Conservation (phyloP, 1,140 invertebrate species). For the Musca vetustissima region DNA sequence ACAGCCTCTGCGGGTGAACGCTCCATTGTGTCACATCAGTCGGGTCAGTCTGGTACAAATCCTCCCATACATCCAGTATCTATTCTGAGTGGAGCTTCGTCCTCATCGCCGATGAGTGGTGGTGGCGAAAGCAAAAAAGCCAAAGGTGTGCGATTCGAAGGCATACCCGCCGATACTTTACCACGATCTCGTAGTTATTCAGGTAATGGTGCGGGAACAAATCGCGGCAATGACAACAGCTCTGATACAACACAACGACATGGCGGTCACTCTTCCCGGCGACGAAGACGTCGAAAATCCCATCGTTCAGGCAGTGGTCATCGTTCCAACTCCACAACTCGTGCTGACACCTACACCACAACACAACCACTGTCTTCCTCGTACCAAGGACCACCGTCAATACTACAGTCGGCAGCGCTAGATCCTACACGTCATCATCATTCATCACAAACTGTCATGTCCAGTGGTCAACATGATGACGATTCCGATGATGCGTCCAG, state of each 20-base stretch:
- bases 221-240: background rate
- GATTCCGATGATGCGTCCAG: conserved; percentile 66
- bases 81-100: conserved; percentile 47
- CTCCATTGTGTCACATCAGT: conserved; percentile 39
- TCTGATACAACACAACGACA: conserved; percentile 7
- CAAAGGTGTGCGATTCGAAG: conserved; percentile 54
- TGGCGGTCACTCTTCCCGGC: conserved; percentile 35
- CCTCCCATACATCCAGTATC: conserved; percentile 43
- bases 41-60: conserved; percentile 40
- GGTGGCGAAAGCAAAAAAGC: conserved; percentile 37
- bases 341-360: conserved; percentile 48
- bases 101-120: conserved; percentile 52
- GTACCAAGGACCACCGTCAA: conserved; percentile 44
- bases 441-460: conserved; percentile 11
- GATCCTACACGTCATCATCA: conserved; percentile 31
- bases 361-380: conserved; percentile 49
- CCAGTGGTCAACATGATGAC: conserved; percentile 28
- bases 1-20: conserved; percentile 46
- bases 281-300: conserved; percentile 48
- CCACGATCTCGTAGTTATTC: conserved; percentile 52
- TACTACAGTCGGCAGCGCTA: conserved; percentile 33
- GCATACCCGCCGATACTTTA: conserved; percentile 44
- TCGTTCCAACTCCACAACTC: conserved; percentile 49
- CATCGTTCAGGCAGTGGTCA: conserved; percentile 41
- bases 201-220: conserved; percentile 49